Percentiles rank a stretch among this genome's conserved stretches.
These are phyloP conservation scores for Mus pahari DNA, from an alignment of 2,113 vertebrate species.

Conservation along the genomic window DNA sequence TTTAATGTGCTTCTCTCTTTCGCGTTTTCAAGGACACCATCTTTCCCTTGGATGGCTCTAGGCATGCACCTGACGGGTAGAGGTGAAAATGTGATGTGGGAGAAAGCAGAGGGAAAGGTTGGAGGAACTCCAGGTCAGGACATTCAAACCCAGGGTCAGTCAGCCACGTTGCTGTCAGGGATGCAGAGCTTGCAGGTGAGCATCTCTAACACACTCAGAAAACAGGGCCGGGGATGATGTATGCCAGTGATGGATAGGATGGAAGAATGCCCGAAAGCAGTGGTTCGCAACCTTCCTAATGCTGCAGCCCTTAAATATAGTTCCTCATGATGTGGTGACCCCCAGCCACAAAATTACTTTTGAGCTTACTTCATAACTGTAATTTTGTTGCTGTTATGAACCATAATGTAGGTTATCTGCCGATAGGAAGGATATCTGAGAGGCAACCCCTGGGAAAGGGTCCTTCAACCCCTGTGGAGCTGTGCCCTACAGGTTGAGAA, in stretches of 20 bases:
- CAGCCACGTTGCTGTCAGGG: background rate
- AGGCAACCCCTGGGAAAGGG: background rate
- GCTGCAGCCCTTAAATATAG: background rate
- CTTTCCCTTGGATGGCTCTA: constrained; percentile 8
- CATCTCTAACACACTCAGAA: background rate
- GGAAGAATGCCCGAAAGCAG: background rate
- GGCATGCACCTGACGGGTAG: background rate
- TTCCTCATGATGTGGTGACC: background rate
- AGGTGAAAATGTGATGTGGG: constrained; percentile 6
- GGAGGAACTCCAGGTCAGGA: background rate
- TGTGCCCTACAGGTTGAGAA: background rate
- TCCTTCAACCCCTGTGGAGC: background rate
- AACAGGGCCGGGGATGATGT: background rate
- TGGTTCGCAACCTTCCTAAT: background rate
- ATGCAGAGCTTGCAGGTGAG: background rate
- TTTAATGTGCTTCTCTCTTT: constrained; percentile 67
- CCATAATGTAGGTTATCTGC: background rate
- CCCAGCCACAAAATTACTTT: background rate
- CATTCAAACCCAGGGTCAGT: constrained; percentile 5
- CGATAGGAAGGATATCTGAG: background rate
- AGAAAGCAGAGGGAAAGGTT: constrained; percentile 7
- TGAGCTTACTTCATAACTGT: background rate
- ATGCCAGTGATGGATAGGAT: too few species aligned
- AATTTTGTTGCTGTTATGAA: background rate
- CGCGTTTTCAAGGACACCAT: constrained; percentile 37